phyloP scores from a whole-genome alignment of 2,113 vertebrate species.

The Zeus faber region DNA sequence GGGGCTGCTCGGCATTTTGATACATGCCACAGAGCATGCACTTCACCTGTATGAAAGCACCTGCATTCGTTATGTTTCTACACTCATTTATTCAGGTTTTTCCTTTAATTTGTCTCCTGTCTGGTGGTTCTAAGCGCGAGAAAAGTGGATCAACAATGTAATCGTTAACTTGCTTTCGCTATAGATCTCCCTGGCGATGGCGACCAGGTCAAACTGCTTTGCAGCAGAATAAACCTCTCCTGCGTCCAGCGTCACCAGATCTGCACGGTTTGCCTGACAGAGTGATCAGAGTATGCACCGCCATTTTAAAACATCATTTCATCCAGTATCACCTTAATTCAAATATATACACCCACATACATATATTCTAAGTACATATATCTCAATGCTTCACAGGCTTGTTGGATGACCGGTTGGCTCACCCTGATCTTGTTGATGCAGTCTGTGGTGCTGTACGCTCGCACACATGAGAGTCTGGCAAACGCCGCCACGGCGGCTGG shows the following conservation, averaged over 20 bases:
- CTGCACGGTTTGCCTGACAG: conserved; percentile 83
- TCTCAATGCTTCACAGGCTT: background rate
- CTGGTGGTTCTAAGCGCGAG: conserved; percentile 1
- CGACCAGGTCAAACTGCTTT: conserved; percentile 81
- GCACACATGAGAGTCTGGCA: conserved; percentile 81
- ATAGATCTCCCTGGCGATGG: conserved; percentile 84
- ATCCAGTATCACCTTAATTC: background rate
- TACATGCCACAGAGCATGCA: too few relatives aligned
- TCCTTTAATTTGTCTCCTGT: too few relatives aligned
- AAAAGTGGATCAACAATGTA: too few relatives aligned
- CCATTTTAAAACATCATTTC: too few relatives aligned
- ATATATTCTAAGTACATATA: too few relatives aligned
- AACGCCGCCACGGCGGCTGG: conserved; percentile 60
- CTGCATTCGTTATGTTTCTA: too few relatives aligned
- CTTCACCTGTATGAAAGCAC: too few relatives aligned
- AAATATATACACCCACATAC: background rate
- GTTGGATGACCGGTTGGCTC: conserved; percentile 42
- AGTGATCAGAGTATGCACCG: too few relatives aligned
- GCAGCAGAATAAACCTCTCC: conserved; percentile 89
- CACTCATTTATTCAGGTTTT: too few relatives aligned
- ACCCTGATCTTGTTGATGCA: conserved; percentile 87
- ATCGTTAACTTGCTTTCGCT: conserved; percentile 77
- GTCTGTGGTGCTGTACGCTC: conserved; percentile 77
- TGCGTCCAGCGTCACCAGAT: conserved; percentile 83
- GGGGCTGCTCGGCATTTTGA: too few relatives aligned